Evolutionary conservation across 2,888 invertebrate genomes (phyloP).

Genomic region (Drosophila dives): DNA sequence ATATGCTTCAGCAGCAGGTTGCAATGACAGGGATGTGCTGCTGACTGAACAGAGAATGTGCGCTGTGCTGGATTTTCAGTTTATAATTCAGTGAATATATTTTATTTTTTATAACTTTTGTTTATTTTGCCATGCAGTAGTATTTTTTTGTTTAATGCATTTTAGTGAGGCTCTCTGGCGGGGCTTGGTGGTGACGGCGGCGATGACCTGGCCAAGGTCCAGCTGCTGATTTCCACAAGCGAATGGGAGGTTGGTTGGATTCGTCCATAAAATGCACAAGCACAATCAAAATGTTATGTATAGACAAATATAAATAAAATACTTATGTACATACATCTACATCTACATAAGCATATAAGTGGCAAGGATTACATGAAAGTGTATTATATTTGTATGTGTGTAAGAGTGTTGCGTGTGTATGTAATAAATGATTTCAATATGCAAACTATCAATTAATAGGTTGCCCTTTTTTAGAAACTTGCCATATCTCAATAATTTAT

Average conservation of each 20-base stretch:
- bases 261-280: slow-evolving; percentile 68
- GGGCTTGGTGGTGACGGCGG: slow-evolving; percentile 47
- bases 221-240: slow-evolving; percentile 67
- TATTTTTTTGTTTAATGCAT: slow-evolving; percentile 18
- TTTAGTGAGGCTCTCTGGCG: slow-evolving; percentile 27
- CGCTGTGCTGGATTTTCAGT: slow-evolving; percentile 18
- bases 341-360: slow-evolving; percentile 49
- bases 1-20: slow-evolving; percentile 26
- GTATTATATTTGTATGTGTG: slow-evolving; percentile 1
- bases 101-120: slow-evolving; percentile 13
- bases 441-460: neutral
- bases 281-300: slow-evolving; percentile 43
- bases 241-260: slow-evolving; percentile 53
- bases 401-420: neutral
- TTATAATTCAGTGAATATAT: slow-evolving; percentile 9
- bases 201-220: slow-evolving; percentile 63
- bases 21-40: slow-evolving; percentile 44
- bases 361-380: slow-evolving; percentile 31
- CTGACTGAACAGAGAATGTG: slow-evolving; percentile 30
- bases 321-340: slow-evolving; percentile 41
- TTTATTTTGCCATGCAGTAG: slow-evolving; percentile 20
- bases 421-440: neutral
- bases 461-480: neutral
- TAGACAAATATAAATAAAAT: slow-evolving; percentile 69
- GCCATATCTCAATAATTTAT: neutral